phyloP scores from a whole-genome alignment of 2,113 vertebrate genomes.

The Vicugna pacos region DNA sequence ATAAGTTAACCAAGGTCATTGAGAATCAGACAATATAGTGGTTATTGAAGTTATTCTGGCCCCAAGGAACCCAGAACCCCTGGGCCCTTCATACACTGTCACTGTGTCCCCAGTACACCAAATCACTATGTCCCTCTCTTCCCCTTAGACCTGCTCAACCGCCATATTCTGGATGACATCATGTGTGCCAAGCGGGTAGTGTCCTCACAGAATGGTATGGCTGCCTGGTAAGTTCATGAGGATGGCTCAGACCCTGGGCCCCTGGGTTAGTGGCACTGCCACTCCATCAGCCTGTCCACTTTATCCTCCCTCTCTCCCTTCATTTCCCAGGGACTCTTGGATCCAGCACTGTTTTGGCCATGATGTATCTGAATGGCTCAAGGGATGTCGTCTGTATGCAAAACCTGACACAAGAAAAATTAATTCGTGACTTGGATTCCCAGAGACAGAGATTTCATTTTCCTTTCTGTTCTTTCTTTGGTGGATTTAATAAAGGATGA shows the following conservation, averaged over 20 bases:
- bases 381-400: slow-evolving; percentile 56
- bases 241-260: slow-evolving; percentile 27
- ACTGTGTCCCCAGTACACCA: neutral
- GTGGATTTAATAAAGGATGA: slow-evolving; percentile 62
- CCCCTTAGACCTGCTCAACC: slow-evolving; percentile 76
- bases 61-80: slow-evolving; percentile 38
- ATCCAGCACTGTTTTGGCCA: slow-evolving; percentile 58
- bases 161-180: slow-evolving; percentile 79
- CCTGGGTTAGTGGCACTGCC: neutral
- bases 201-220: slow-evolving; percentile 31
- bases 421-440: slow-evolving; percentile 6
- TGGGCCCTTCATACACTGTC: slow-evolving; percentile 3
- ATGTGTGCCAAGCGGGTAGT: slow-evolving; percentile 70
- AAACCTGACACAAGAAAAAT: neutral
- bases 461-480: slow-evolving; percentile 25
- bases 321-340: slow-evolving; percentile 77
- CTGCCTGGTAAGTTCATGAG: slow-evolving; percentile 71
- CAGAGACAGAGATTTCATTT: slow-evolving; percentile 28
- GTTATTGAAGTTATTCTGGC: slow-evolving; percentile 13
- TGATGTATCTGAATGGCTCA: slow-evolving; percentile 77
- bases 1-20: slow-evolving; percentile 14
- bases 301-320: slow-evolving; percentile 31
- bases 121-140: slow-evolving; percentile 29
- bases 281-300: neutral
- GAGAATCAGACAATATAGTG: neutral